These are phyloP conservation scores for Agonopterix heracliana DNA, from an alignment of 2,888 invertebrate species.

Conservation along the genomic window DNA sequence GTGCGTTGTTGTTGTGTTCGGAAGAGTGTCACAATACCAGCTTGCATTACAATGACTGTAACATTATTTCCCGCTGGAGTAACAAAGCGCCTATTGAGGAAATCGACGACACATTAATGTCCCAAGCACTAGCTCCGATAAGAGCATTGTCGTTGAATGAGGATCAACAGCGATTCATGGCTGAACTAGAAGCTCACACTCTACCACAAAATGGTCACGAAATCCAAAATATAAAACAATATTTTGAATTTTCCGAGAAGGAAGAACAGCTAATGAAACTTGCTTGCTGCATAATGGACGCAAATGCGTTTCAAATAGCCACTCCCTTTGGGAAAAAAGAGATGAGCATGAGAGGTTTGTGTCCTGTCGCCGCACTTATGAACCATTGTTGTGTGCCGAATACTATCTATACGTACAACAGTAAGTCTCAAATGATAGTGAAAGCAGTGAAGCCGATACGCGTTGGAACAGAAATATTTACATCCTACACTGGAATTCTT, in stretches of 20 bases:
- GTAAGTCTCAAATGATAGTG: constrained; percentile 74
- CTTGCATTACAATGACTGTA: constrained; percentile 80
- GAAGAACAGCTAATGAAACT: constrained; percentile 76
- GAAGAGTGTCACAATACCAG: constrained; percentile 76
- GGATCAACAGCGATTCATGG: constrained; percentile 68
- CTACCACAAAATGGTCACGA: constrained; percentile 74
- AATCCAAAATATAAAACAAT: constrained; percentile 70
- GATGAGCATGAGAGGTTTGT: constrained; percentile 78
- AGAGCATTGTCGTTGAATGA: constrained; percentile 55
- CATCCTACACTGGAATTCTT: constrained; percentile 79
- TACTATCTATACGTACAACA: constrained; percentile 78
- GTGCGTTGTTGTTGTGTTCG: constrained; percentile 83
- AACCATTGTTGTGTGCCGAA: constrained; percentile 84
- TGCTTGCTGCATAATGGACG: constrained; percentile 78
- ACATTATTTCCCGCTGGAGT: constrained; percentile 74
- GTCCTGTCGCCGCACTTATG: constrained; percentile 80
- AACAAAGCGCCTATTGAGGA: constrained; percentile 65
- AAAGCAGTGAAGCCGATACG: constrained; percentile 76
- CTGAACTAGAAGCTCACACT: constrained; percentile 69
- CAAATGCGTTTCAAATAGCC: constrained; percentile 81
- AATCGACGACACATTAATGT: constrained; percentile 47
- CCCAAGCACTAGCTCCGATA: constrained; percentile 55
- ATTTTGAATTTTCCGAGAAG: constrained; percentile 66
- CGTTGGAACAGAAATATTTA: constrained; percentile 78
- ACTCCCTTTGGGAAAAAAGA: constrained; percentile 58